A percentile compares a stretch with the other conserved stretches of the same genome.
These are phyloP conservation scores for Tolmerus cingulatus DNA, from an alignment of 2,888 invertebrate species.

Conservation along the genomic window DNA sequence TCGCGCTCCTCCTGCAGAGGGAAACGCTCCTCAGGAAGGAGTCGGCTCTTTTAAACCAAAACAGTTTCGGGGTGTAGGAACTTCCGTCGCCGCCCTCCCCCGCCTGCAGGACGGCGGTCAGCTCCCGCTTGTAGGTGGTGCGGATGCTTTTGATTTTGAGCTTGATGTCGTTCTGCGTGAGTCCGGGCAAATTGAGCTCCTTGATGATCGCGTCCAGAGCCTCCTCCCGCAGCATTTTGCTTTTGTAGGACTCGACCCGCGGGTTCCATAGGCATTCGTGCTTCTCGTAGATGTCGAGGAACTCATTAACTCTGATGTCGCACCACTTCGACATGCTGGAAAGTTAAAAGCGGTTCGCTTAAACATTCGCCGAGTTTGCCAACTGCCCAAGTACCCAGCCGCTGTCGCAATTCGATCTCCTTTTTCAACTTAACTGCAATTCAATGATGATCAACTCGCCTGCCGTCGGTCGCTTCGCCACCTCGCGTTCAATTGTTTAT, in stretches of 20 bases:
- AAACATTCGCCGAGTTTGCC: neutral
- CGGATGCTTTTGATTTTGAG: constrained; percentile 61
- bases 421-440: no score
- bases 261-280: constrained; percentile 59
- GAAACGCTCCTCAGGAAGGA: constrained; percentile 56
- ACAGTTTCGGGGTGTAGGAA: constrained; percentile 55
- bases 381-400: neutral
- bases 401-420: no score
- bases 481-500: no score
- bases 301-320: constrained; percentile 56
- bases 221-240: constrained; percentile 55
- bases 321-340: constrained; percentile 54
- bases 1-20: constrained; percentile 49
- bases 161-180: constrained; percentile 57
- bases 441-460: no score
- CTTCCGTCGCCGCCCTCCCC: constrained; percentile 50
- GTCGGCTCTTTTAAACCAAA: constrained; percentile 58
- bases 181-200: constrained; percentile 55
- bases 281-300: constrained; percentile 56
- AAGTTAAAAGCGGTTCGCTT: neutral
- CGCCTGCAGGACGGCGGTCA: constrained; percentile 55
- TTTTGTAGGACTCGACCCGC: constrained; percentile 56
- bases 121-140: constrained; percentile 59
- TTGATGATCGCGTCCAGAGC: constrained; percentile 56
- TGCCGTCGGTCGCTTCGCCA: no score